phyloP scores from a whole-genome alignment of 2,113 vertebrate species.

The Syngnathus scovelli region DNA sequence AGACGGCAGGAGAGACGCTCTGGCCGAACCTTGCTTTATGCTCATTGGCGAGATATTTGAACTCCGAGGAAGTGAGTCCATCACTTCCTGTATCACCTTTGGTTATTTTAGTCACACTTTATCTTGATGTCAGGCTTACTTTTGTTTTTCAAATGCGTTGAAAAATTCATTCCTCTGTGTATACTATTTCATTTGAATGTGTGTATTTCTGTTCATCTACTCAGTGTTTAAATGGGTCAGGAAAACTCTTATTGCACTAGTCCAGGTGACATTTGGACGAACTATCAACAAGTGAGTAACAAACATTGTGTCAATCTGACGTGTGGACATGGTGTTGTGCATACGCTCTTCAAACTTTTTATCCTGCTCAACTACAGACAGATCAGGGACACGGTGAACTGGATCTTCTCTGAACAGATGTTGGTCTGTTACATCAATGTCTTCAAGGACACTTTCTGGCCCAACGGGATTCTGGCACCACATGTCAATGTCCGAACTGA shows the following conservation, averaged over 20 bases:
- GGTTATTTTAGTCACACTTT: background rate
- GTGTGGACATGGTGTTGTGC: background rate
- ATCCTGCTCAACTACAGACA: conserved; percentile 70
- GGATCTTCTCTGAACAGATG: conserved; percentile 98
- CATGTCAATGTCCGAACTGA: conserved; percentile 70
- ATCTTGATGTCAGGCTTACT: background rate
- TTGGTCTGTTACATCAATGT: conserved; percentile 88
- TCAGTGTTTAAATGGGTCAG: conserved; percentile 99
- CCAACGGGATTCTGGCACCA: conserved; percentile 83
- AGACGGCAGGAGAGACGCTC: conserved; percentile 84
- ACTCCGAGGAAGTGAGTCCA: conserved; percentile 91
- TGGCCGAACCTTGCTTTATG: conserved; percentile 98
- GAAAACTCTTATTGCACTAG: conserved; percentile 98
- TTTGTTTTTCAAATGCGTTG: background rate
- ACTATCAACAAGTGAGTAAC: conserved; percentile 98
- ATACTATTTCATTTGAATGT: background rate
- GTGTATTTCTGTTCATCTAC: conserved; percentile 19
- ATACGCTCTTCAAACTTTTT: background rate
- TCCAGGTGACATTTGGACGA: conserved; percentile 98
- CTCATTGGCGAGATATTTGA: conserved; percentile 98
- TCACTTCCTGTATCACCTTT: background rate
- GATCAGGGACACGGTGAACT: conserved; percentile 94
- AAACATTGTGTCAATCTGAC: background rate
- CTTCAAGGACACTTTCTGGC: conserved; percentile 95
- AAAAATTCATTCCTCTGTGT: background rate